Evolutionary conservation across 2,113 vertebrate genomes (phyloP).

Genomic region (Lichenostomus cassidix): DNA sequence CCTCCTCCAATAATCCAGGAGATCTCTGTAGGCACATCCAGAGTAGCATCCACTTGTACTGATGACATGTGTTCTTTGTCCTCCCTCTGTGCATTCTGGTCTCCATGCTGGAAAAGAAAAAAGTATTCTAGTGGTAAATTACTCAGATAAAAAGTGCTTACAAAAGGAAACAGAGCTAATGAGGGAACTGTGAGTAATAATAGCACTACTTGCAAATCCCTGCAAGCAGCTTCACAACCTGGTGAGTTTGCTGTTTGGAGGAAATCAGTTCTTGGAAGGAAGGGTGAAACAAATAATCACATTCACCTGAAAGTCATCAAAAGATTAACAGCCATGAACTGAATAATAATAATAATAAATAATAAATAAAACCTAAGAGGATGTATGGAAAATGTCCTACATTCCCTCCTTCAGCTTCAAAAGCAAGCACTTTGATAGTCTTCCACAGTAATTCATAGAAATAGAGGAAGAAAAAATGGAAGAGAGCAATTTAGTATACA

Average conservation of each 20-base stretch:
- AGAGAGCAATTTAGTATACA: neutral
- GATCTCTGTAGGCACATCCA: neutral
- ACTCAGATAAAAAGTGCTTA: neutral
- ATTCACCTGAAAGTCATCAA: neutral
- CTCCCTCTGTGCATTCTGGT: neutral
- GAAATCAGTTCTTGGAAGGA: neutral
- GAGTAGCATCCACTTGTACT: fast-evolving
- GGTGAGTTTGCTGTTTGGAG: neutral
- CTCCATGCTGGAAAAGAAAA: neutral
- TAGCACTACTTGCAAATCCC: neutral
- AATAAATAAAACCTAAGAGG: neutral
- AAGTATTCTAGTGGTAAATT: neutral
- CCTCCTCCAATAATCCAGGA: neutral
- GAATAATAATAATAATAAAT: neutral
- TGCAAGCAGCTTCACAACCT: neutral
- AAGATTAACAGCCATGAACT: neutral
- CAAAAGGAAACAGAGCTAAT: neutral
- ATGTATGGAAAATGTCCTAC: neutral
- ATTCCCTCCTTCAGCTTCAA: neutral
- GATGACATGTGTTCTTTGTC: neutral
- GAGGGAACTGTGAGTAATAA: neutral
- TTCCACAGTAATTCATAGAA: neutral
- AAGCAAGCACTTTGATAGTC: neutral
- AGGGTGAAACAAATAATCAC: neutral
- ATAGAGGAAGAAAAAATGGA: neutral